phyloP scores from a whole-genome alignment of 2,797 vertebrate genomes.

The Falco peregrinus region DNA sequence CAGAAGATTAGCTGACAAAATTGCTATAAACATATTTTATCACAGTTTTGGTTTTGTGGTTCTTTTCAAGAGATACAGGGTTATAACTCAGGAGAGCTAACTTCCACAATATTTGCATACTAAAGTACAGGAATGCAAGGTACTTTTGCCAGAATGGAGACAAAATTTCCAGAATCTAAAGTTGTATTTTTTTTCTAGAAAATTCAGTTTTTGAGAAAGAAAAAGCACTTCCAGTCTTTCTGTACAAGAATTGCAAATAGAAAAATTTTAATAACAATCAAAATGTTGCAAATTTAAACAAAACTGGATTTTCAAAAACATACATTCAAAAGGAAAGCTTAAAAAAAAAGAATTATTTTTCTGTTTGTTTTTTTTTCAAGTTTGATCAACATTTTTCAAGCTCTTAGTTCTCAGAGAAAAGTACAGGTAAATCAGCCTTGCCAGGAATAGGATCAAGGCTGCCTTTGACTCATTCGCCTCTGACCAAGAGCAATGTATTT shows the following conservation, averaged over 20 bases:
- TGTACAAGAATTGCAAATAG: background rate
- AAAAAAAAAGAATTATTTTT: accelerated
- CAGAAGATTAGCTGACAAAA: background rate
- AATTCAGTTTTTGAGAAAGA: background rate
- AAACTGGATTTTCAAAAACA: background rate
- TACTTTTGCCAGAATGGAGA: background rate
- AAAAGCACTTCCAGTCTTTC: background rate
- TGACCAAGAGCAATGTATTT: background rate
- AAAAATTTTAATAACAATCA: background rate
- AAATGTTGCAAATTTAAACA: background rate
- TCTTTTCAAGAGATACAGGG: background rate
- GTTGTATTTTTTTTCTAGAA: background rate
- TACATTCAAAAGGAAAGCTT: background rate
- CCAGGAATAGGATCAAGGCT: background rate
- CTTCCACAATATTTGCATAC: background rate
- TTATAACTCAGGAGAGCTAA: background rate
- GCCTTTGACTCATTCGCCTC: background rate
- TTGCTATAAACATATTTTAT: background rate
- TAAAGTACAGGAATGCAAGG: background rate
- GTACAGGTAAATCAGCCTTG: background rate
- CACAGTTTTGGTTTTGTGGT: background rate
- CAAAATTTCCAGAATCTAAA: background rate
- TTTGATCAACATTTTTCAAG: background rate
- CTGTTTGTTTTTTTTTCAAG: background rate
- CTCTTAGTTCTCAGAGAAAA: background rate